Evolutionary conservation across 2,797 vertebrate species (phyloP).

Genomic region (Sorex maritimensis): DNA sequence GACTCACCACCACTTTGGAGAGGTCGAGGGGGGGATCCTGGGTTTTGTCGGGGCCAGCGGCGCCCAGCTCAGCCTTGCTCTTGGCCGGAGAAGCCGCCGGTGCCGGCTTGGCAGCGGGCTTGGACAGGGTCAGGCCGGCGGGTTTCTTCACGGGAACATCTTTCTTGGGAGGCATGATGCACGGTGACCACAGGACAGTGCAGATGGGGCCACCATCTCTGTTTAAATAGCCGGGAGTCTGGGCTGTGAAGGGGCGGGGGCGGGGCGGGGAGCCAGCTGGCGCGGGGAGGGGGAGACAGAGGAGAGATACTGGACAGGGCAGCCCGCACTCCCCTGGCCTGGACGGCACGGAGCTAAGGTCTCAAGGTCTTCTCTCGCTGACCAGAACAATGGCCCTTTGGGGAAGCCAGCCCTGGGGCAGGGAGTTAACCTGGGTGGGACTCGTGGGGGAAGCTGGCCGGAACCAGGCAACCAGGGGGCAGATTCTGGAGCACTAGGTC

Average conservation of each 20-base stretch:
- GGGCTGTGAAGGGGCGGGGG: constrained; percentile 87
- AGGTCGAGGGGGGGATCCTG: constrained; percentile 87
- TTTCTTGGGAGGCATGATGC: constrained; percentile 89
- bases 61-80: constrained; percentile 72
- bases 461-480: constrained; percentile 50
- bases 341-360: constrained; percentile 57
- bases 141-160: constrained; percentile 88
- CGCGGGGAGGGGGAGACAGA: constrained; percentile 71
- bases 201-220: constrained; percentile 83
- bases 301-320: constrained; percentile 59
- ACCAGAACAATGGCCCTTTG: constrained; percentile 59
- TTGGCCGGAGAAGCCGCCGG: constrained; percentile 69
- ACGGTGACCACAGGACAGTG: constrained; percentile 78
- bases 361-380: constrained; percentile 72
- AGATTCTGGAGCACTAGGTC: background rate
- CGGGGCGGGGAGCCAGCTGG: constrained; percentile 83
- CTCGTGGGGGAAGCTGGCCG: constrained; percentile 31
- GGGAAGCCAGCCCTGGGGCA: constrained; percentile 38
- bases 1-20: constrained; percentile 90
- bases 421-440: constrained; percentile 39
- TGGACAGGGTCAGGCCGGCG: constrained; percentile 79
- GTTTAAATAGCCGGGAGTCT: constrained; percentile 89
- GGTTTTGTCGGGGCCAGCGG: constrained; percentile 68
- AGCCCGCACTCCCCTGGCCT: constrained; percentile 72
- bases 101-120: constrained; percentile 83